These are phyloP conservation scores for Melanocharis versteri DNA, from an alignment of 2,113 vertebrate genomes.

Conservation along the genomic window DNA sequence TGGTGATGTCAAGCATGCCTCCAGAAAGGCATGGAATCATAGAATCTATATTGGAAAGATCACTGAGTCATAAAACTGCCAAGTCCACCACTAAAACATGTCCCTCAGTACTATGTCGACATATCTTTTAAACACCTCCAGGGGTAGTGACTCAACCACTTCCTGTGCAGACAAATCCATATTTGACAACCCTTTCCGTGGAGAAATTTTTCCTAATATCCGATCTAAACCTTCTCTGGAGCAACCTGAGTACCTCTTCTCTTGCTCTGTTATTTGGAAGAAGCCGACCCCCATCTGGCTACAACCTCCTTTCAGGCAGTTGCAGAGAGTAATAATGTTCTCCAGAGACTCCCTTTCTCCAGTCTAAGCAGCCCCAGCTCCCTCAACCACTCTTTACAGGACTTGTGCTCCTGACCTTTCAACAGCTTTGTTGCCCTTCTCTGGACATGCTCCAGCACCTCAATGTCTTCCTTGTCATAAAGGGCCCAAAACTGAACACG, in stretches of 20 bases:
- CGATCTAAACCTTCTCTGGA: background rate
- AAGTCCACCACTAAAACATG: background rate
- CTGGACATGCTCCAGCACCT: rapidly evolving
- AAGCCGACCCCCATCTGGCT: rapidly evolving
- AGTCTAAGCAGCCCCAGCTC: background rate
- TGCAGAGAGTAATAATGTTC: rapidly evolving
- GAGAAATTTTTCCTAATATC: background rate
- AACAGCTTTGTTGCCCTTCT: background rate
- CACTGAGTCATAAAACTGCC: background rate
- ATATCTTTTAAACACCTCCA: background rate
- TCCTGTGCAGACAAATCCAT: background rate
- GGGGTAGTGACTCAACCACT: background rate
- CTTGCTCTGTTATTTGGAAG: background rate
- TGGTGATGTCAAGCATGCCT: rapidly evolving
- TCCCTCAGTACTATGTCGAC: background rate
- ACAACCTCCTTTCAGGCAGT: background rate
- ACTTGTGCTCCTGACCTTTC: background rate
- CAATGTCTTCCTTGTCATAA: rapidly evolving
- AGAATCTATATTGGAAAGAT: background rate
- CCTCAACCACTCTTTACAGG: background rate
- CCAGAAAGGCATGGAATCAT: background rate
- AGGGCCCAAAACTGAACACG: rapidly evolving
- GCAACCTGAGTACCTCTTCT: background rate
- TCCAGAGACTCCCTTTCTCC: background rate
- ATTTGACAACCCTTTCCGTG: rapidly evolving